Conservation (phyloP, 2,888 invertebrate genomes). For the Clitarchus hookeri region DNA sequence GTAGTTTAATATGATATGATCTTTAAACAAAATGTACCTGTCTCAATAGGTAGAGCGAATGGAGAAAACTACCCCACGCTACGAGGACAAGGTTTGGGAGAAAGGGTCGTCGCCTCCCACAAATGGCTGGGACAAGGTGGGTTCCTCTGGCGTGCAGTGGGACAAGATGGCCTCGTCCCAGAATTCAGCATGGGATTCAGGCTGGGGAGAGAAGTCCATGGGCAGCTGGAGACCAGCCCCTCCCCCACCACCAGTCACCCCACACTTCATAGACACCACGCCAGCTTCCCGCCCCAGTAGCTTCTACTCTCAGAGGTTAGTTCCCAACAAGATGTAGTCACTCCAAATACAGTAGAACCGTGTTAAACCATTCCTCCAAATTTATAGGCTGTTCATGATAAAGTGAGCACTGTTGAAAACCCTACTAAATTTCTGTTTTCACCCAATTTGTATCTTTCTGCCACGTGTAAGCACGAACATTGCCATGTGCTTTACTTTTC, state of each 20-base stretch:
- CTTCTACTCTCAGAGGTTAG: slow-evolving; percentile 56
- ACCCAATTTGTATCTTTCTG: no score
- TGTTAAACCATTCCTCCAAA: no score
- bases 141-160: slow-evolving; percentile 31
- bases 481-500: no score
- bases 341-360: background rate
- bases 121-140: slow-evolving; percentile 28
- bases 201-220: slow-evolving; percentile 52
- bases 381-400: background rate
- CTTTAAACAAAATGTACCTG: no score
- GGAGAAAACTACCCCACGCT: slow-evolving; percentile 57
- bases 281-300: slow-evolving; percentile 55
- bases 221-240: slow-evolving; percentile 63
- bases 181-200: slow-evolving; percentile 28
- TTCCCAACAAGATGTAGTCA: background rate
- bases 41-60: slow-evolving; percentile 61
- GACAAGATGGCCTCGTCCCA: slow-evolving; percentile 29
- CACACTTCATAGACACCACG: slow-evolving; percentile 46
- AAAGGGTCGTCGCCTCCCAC: slow-evolving; percentile 23
- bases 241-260: slow-evolving; percentile 66
- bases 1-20: no score
- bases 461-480: no score
- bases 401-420: no score
- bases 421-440: no score
- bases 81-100: slow-evolving; percentile 27